A percentile compares a stretch with the other conserved stretches of the same genome.
Evolutionary conservation across 2,888 invertebrate genomes (phyloP).

Genomic region (Eupsilia transversa): DNA sequence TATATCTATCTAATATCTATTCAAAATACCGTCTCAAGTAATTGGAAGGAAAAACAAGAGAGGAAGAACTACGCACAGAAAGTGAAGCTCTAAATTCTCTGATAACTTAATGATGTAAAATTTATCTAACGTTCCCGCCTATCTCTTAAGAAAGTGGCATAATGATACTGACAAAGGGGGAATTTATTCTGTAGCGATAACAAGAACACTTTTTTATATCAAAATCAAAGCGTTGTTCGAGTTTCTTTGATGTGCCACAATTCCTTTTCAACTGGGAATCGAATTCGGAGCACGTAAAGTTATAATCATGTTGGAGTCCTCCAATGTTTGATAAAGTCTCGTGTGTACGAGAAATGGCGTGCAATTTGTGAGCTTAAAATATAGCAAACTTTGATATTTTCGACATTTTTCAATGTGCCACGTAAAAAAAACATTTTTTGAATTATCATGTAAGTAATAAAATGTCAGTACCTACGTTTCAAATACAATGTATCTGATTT

Average conservation of each 20-base stretch:
- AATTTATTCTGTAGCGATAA: slow-evolving; percentile 82
- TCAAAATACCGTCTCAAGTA: slow-evolving; percentile 23
- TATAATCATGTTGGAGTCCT: slow-evolving; percentile 89
- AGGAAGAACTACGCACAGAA: slow-evolving; percentile 30
- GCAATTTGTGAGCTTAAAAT: slow-evolving; percentile 78
- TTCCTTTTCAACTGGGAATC: slow-evolving; percentile 78
- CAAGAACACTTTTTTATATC: slow-evolving; percentile 85
- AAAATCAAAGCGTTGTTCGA: slow-evolving; percentile 85
- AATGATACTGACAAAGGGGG: slow-evolving; percentile 75
- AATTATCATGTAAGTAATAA: not conserved
- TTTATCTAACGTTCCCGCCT: slow-evolving; percentile 63
- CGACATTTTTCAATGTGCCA: slow-evolving; percentile 31
- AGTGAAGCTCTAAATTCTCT: slow-evolving; percentile 51
- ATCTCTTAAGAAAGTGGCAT: slow-evolving; percentile 72
- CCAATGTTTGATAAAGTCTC: slow-evolving; percentile 89
- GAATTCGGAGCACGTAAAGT: slow-evolving; percentile 87
- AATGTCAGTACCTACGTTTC: not conserved
- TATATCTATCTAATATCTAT: slow-evolving; percentile 16
- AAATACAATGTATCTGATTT: not conserved
- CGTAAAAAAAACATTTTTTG: slow-evolving; percentile 5
- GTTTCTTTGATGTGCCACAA: slow-evolving; percentile 86
- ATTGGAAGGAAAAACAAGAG: slow-evolving; percentile 43
- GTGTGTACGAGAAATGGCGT: slow-evolving; percentile 82
- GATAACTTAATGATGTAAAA: slow-evolving; percentile 63
- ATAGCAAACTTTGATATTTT: slow-evolving; percentile 62